phyloP scores from a whole-genome alignment of 35 echinoderm and acorn worm species.

The Ophioderma brevispina region DNA sequence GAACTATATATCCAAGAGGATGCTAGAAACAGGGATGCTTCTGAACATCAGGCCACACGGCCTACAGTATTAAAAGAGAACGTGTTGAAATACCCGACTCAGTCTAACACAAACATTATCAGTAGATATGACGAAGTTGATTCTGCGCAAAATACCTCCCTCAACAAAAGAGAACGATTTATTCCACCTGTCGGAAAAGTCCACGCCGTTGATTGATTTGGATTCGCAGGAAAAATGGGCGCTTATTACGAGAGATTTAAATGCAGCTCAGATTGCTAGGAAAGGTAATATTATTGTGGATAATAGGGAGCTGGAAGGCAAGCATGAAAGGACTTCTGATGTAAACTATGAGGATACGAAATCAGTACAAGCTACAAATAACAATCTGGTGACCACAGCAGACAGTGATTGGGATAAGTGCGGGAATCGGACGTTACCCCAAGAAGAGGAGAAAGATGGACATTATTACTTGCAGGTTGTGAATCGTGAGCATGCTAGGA shows the following conservation, averaged over 20 bases:
- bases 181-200: neutral
- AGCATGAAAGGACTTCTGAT: neutral
- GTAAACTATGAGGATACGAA: neutral
- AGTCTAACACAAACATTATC: neutral
- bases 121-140: neutral
- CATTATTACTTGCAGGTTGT: constrained; percentile 73
- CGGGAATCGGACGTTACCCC: neutral
- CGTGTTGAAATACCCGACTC: constrained; percentile 2
- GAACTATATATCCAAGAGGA: neutral
- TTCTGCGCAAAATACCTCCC: neutral
- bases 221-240: constrained; percentile 2
- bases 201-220: neutral
- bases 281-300: neutral
- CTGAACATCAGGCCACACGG: neutral
- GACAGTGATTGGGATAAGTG: neutral
- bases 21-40: neutral
- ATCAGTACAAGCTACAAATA: neutral
- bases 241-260: neutral
- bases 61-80: neutral
- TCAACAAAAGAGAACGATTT: neutral
- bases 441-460: constrained; percentile 68
- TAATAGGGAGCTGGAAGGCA: neutral
- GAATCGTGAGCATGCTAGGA: constrained; percentile 62
- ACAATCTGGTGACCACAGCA: neutral
- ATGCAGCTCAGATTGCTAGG: neutral